Base-by-base conservation (phyloP, 2,888 invertebrate species). In the Dermolepida albohirtum region DNA sequence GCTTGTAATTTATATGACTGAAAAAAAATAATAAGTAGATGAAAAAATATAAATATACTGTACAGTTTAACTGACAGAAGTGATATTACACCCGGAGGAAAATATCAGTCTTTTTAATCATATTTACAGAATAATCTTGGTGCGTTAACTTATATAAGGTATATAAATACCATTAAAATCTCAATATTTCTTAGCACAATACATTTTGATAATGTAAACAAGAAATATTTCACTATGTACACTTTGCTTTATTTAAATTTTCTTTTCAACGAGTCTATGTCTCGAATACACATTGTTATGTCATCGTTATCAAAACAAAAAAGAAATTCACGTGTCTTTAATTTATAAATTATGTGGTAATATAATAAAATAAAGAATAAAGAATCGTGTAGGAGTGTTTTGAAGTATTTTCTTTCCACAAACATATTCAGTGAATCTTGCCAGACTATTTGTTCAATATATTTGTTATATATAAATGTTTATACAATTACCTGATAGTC, bases 221-320 rank as follows among this genome's bases (percentile, higher is more conserved):
- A 73, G 71, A 68, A 68, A 71, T 71, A 73, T 66, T 72, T 72
- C 66, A 71, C 72, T 74, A 74, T 74, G 50, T 73, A 74, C 74
- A 74, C 66, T 68, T 69, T 71, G 43, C 10, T 54, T 49, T 49
- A 55, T 44, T 52, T 66, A 64, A 40, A 64, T 68, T 22, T 70
- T 69, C 68, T 66, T 63, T 59, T 52, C 22, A 11, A 55, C 55
- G 73, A 72, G 71, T 72, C 72, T 68, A 63, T 72, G 49, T 70
- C 70, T 68, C 68, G 51, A 57, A 55, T 70, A 70, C 67, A 52
- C 54, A 66, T 65, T 66, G 44, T 63, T 51, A 12, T 29, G 14
- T 44, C 34, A 22, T 47, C 17, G n/a, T 14, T 44, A 14, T 44
- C 6, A n/a, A 14, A 47, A 44, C 17, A 47, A 43, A 43, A 41